These are phyloP conservation scores for Threskiornis aethiopicus DNA, from an alignment of 2,797 vertebrate species.

Conservation along the genomic window DNA sequence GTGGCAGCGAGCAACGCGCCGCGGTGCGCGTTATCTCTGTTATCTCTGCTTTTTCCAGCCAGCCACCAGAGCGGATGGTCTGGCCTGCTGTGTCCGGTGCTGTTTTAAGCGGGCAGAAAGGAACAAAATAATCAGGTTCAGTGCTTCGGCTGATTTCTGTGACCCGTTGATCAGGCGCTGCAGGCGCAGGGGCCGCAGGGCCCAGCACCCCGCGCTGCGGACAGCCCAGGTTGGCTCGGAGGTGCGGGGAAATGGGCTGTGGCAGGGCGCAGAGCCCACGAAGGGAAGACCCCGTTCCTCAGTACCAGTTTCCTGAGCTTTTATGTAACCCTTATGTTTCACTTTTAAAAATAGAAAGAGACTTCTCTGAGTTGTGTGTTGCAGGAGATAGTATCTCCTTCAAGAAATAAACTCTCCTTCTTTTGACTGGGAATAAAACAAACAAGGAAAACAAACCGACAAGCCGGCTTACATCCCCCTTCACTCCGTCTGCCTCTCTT, in stretches of 20 bases:
- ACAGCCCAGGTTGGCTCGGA: background rate
- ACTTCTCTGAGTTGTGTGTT: background rate
- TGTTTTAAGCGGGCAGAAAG: background rate
- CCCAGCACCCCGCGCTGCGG: background rate
- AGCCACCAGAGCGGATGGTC: background rate
- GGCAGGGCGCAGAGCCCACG: background rate
- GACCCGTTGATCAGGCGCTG: background rate
- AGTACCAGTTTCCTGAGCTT: background rate
- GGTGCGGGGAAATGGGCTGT: accelerated
- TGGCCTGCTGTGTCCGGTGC: background rate
- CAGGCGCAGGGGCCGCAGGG: accelerated
- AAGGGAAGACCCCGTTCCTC: background rate
- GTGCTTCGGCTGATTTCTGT: background rate
- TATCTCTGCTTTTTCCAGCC: background rate
- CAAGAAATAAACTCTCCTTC: background rate
- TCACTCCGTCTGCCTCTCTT: background rate
- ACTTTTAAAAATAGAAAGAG: slow-evolving; percentile 28
- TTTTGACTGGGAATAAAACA: background rate
- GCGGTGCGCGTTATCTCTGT: accelerated
- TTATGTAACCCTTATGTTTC: background rate
- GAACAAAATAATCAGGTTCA: background rate
- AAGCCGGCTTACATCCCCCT: background rate
- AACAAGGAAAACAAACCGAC: background rate
- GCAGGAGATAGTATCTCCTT: background rate
- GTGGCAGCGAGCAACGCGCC: accelerated